Base-by-base conservation (phyloP, 2,797 vertebrate genomes). In the Pipistrellus pipistrellus region DNA sequence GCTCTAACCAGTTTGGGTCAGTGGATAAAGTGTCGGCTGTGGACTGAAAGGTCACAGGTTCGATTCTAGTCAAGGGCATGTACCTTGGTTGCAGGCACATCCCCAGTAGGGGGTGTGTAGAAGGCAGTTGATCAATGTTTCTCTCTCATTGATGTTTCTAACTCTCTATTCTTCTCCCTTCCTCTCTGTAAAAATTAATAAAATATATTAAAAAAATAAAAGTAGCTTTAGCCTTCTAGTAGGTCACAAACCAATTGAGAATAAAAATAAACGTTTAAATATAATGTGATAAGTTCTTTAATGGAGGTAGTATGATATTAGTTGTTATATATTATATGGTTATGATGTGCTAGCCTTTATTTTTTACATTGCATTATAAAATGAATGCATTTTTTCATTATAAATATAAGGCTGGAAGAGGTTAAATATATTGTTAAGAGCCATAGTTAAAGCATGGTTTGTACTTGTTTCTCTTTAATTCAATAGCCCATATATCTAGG, bases 381-480 rank as follows among this genome's bases (percentile, higher is more conserved):
- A 71, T 76, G 6, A 44, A 82, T 76, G 44, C 4, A n/a, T 23
- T 71, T 75, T 48, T 59, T 51, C 10, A 4, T 66, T 44, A 68
- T 90, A 90, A 44, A 75, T 68, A 0, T 73, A 18, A 93, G 25
- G 2, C 7, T 85, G 38, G 68, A 88, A 80, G 27, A 66, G 66
- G 13, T 38, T 57, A 68, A 85, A 48, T 80, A 59, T 62, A 2
- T 32, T 80, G 32, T 25, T n/a, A 21, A 53, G 59, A 53, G 3
- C 30, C 41, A 20, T 51, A 38, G n/a, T 55, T 75, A 44, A 86
- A 71, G 59, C 32, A 46, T 32, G 2, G 2, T 83, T 76, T 72
- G 3, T 53, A 55, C 8, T 85, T 66, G 25, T 75, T 93, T 93
- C 75, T 95, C 30, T 81, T 20, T 68, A 62, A 81, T 85, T 68